Evolutionary conservation across 2,797 vertebrate species (phyloP).

Genomic region (Hydrolagus colliei): DNA sequence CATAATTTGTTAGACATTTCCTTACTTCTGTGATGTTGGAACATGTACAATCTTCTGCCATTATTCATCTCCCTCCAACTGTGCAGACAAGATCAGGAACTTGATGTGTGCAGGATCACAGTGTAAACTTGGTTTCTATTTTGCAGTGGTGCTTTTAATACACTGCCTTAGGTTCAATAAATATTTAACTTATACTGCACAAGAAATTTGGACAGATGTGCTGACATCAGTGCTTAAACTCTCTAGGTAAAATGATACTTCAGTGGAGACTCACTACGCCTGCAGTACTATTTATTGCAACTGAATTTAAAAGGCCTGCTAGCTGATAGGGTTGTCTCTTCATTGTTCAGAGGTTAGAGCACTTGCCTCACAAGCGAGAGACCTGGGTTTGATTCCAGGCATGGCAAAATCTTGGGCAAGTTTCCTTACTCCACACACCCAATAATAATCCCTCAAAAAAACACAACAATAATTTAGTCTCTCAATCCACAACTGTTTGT

Average conservation of each 20-base stretch:
- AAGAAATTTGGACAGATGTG: neutral
- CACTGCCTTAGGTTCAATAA: neutral
- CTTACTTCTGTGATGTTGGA: neutral
- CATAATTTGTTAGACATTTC: neutral
- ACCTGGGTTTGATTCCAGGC: too few relatives aligned
- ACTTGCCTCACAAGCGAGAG: too few relatives aligned
- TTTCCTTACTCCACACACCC: too few relatives aligned
- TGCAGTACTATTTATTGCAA: too few relatives aligned
- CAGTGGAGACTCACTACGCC: neutral
- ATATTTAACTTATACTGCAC: neutral
- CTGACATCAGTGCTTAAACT: neutral
- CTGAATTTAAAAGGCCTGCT: neutral
- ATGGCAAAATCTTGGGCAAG: too few relatives aligned
- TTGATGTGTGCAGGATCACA: neutral
- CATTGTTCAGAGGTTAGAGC: neutral
- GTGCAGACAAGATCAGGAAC: neutral
- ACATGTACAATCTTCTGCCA: neutral
- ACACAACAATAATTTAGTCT: too few relatives aligned
- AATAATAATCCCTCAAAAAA: too few relatives aligned
- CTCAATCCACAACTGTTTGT: too few relatives aligned
- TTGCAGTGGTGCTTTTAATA: neutral
- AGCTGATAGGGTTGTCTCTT: neutral
- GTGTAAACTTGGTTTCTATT: neutral
- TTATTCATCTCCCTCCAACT: neutral
- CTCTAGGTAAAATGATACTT: conserved; percentile 2